Percentiles rank a stretch among this genome's conserved stretches.
Conservation (phyloP, 2,113 vertebrate species). For the Struthio camelus region DNA sequence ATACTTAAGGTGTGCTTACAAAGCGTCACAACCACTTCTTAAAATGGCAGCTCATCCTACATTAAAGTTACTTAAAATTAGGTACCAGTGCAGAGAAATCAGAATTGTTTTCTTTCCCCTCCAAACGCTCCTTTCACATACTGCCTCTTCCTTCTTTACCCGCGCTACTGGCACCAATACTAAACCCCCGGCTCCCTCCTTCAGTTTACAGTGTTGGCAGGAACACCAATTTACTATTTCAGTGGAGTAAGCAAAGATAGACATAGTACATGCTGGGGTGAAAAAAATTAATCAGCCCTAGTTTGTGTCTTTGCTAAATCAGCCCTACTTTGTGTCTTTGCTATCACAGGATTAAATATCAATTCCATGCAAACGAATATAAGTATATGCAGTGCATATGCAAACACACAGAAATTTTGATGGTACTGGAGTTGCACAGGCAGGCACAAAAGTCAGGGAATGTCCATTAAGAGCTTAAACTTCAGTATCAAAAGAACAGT, state of each 20-base stretch:
- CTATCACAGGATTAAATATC: background rate
- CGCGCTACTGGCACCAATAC: background rate
- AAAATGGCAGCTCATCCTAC: background rate
- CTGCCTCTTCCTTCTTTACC: background rate
- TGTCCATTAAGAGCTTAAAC: background rate
- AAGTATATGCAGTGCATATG: background rate
- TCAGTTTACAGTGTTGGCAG: background rate
- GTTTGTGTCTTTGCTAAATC: background rate
- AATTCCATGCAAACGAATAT: background rate
- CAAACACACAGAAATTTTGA: background rate
- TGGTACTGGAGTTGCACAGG: background rate
- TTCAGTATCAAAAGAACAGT: background rate
- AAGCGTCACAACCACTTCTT: background rate
- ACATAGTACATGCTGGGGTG: too few relatives aligned
- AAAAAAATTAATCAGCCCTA: background rate
- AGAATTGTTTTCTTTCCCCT: background rate
- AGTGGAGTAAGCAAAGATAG: background rate
- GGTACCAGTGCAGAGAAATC: background rate
- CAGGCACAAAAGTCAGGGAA: background rate
- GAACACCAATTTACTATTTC: background rate
- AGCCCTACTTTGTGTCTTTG: background rate
- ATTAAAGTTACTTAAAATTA: background rate
- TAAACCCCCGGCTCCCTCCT: background rate
- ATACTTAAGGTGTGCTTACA: background rate
- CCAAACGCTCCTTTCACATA: background rate